Evolutionary conservation across 1,140 invertebrate genomes (phyloP), one percentile per base, ranked within the genome.

Genomic region (Reticulitermes speratus): DNA sequence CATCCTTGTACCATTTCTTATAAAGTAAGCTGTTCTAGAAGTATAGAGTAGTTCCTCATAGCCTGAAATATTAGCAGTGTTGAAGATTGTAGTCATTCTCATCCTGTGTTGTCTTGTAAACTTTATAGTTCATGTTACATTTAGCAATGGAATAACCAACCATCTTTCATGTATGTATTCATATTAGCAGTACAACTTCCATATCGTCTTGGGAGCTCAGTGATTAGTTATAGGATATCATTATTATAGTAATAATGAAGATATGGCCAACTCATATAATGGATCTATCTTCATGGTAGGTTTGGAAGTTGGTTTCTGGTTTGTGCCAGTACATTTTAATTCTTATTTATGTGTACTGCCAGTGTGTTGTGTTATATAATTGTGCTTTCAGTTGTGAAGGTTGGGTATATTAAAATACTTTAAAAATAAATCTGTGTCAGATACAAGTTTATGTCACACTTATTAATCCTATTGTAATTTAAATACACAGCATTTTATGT

Each of bases 171-270:
- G n/a, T 25, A 25, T 75, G 65, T 75, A 30, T 75, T n/a, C n/a
- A 75, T 8, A 75, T 75, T 75, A 75, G n/a, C n/a, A 75, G 65
- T 65, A 25, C 25, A 75, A 75, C 65, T 30, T 75, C 5, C 2
- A 30, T 75, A 75, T 75, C 16, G 7, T 75, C 8, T 7, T 75
- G 65, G n/a, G 14, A 75, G 65, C 65, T 75, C 65, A 75, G n/a
- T 75, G 59, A 75, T 75, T 75, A 30, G 65, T 75, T 25, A 75
- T 75, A 75, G 25, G 16, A 8, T 65, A 16, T 75, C 25, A 75
- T 75, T 75, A 65, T 65, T 65, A 65, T 65, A 75, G 65, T 75
- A 75, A 75, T 75, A 75, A 75, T 75, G 65, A 75, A 75, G 25
- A 75, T 75, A 30, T 30, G n/a, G n/a, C 65, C 65, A 75, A 75